These are phyloP conservation scores for Labroides dimidiatus DNA, from an alignment of 2,797 vertebrate species.

Conservation along the genomic window DNA sequence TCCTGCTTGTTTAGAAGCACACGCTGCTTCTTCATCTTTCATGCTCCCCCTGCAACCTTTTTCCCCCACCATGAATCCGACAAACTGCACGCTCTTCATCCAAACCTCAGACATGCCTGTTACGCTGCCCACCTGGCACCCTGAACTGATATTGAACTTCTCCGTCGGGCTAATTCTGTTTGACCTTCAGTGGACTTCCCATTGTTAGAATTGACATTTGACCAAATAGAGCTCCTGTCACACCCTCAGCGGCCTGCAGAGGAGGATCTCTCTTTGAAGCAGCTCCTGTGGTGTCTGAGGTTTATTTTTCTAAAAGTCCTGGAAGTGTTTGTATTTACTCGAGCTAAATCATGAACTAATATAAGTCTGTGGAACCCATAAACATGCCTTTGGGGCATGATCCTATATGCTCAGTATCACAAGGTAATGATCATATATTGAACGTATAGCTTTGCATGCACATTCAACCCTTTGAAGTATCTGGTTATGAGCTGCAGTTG, in stretches of 20 bases:
- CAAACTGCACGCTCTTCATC: conserved; percentile 5
- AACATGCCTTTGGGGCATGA: background rate
- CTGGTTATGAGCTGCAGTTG: background rate
- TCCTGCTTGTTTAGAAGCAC: background rate
- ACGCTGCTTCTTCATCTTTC: conserved; percentile 1
- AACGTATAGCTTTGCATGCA: background rate
- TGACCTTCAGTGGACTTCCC: conserved; percentile 21
- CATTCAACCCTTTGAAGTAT: background rate
- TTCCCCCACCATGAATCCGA: background rate
- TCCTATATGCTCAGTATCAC: background rate
- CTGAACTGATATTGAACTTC: conserved; percentile 14
- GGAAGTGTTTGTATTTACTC: background rate
- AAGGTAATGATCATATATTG: background rate
- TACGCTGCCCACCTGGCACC: conserved; percentile 1
- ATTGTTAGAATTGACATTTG: conserved; percentile 17
- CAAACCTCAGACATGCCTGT: conserved; percentile 13
- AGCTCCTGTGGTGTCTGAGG: background rate
- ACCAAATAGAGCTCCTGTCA: background rate
- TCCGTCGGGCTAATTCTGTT: background rate
- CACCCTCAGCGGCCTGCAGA: background rate
- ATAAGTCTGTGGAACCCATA: background rate
- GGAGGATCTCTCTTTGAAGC: background rate
- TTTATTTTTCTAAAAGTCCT: background rate
- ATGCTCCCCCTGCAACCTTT: background rate
- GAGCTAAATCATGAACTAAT: background rate